Conservation (phyloP, 2,113 vertebrate species). For the cat (Felis catus) region F.catus_Fca126_mat1.0 CM031417.1:53013001-53013500, state of each 20-base stretch:
- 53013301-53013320: not conserved
- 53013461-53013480: not conserved
- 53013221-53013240: not conserved
- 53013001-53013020: not conserved
- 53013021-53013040: not conserved
- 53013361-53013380: not conserved
- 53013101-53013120: not conserved
- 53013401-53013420: not conserved
- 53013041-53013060: not conserved
- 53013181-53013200: not conserved
- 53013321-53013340: not conserved
- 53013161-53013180: not conserved
- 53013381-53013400: not conserved
- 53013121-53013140: not conserved
- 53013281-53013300: not conserved
- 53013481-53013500: no score
- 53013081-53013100: conserved; percentile 1
- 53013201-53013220: not conserved
- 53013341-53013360: not conserved
- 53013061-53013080: not conserved
- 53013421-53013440: no score
- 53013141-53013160: not conserved
- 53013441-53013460: not conserved
- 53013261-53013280: not conserved
- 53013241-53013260: not conserved